Conservation (phyloP, 2,113 vertebrate species). For the Ceuthmochares aereus region DNA sequence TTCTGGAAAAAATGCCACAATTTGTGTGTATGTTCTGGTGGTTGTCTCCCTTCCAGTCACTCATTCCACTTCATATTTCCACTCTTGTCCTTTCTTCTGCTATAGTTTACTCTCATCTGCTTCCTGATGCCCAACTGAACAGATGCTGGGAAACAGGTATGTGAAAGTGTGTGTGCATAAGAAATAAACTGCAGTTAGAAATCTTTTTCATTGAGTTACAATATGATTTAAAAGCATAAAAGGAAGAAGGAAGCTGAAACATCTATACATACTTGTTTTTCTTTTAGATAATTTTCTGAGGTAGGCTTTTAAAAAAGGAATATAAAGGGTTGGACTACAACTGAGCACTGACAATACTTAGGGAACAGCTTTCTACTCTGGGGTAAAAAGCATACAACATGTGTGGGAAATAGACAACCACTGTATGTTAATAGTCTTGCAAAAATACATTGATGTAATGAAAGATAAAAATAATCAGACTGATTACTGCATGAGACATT, state of each 20-base stretch:
- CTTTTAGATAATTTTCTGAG: neutral
- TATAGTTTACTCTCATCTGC: neutral
- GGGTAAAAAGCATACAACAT: neutral
- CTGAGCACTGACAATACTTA: neutral
- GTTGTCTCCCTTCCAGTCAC: neutral
- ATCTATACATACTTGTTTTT: neutral
- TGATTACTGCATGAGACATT: neutral
- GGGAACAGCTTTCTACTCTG: neutral
- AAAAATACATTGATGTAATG: neutral
- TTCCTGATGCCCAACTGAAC: neutral
- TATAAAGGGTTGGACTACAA: neutral
- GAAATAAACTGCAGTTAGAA: neutral
- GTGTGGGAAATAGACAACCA: neutral
- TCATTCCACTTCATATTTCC: neutral
- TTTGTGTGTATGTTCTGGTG: neutral
- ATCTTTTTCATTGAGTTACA: neutral
- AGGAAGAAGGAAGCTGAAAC: neutral
- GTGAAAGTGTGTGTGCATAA: neutral
- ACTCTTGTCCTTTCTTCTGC: neutral
- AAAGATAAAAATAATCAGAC: neutral
- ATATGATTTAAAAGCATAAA: neutral
- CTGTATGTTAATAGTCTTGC: neutral
- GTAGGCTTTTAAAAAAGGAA: neutral
- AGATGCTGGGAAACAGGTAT: fast-evolving
- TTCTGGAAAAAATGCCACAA: neutral